Evolutionary conservation across 1,140 invertebrate genomes (phyloP), one percentile per base, ranked within the genome.

Genomic region (Drosophila willistoni): DNA sequence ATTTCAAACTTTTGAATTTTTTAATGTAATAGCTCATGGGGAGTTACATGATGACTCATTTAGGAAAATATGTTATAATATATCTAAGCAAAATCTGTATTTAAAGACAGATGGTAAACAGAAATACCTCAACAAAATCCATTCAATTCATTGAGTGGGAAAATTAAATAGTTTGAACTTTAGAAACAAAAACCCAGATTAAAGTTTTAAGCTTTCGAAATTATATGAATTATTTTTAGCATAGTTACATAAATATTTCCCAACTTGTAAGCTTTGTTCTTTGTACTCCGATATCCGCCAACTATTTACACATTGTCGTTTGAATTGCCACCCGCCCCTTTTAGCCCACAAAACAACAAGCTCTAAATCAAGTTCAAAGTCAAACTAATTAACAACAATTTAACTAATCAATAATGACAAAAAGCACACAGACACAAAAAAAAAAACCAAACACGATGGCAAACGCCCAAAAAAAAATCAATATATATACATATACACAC

Each of bases 341-440:
- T 60, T 54, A n/a, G 41, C 47, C 64, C 59, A 41, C 68, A 90
- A 84, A 29, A 29, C 6, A 29, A 89, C 81, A 73, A 84, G 84
- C 80, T 90, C 65, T 76, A 79, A 89, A 90, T 89, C 84, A 89
- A 89, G 85, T 89, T 89, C 84, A 89, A 89, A 89, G 84, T 83
- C 84, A 89, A 89, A 89, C 80, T 75, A 89, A 89, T 89, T 89
- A 89, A 79, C 84, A 79, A 71, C 74, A 89, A 84, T 89, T 89
- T 81, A 75, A 42, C 77, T 73, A 78, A 89, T 87, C 77, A 89
- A 89, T 79, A 79, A 79, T 72, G 54, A 66, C 44, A 66, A 65
- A 65, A 55, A 51, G 7, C 14, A 47, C 7, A 47, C 44, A 47
- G 14, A 25, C 36, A 57, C 17, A 66, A 25, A 55, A 36, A 55